phyloP scores from a whole-genome alignment of 1,140 invertebrate genomes.

The Onthophagus taurus region DNA sequence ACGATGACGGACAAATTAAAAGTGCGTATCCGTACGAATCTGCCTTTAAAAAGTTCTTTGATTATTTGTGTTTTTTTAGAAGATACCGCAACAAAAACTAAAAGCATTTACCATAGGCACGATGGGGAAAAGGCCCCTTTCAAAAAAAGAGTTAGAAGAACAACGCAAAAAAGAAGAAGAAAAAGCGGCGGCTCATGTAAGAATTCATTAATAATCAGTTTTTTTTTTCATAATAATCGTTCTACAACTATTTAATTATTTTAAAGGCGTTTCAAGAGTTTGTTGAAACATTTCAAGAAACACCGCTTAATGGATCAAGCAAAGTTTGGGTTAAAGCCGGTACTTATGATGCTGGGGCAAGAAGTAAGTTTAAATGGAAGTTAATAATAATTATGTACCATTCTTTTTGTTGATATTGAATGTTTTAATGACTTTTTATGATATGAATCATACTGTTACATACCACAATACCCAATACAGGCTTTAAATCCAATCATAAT shows the following conservation, averaged over 20 bases:
- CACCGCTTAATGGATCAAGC: constrained; percentile 60
- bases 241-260: constrained; percentile 12
- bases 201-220: constrained; percentile 14
- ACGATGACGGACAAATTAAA: constrained; percentile 8
- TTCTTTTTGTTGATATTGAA: too few relatives aligned
- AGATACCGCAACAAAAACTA: constrained; percentile 65
- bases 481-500: too few relatives aligned
- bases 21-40: not conserved
- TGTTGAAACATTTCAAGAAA: constrained; percentile 93
- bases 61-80: constrained; percentile 24
- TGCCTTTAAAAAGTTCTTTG: not conserved
- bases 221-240: constrained; percentile 14
- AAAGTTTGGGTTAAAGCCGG: constrained; percentile 97
- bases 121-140: constrained; percentile 69
- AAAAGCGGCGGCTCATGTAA: constrained; percentile 70
- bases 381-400: constrained; percentile 2
- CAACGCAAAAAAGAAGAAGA: constrained; percentile 84
- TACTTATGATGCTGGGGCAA: constrained; percentile 88
- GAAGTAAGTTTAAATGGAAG: constrained; percentile 51
- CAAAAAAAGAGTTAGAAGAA: constrained; percentile 83
- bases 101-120: constrained; percentile 75
- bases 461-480: too few relatives aligned
- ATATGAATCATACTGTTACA: too few relatives aligned
- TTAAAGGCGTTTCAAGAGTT: constrained; percentile 89
- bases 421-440: too few relatives aligned